Base-by-base conservation (phyloP, 2,888 invertebrate species). In the Acleris cristana region DNA sequence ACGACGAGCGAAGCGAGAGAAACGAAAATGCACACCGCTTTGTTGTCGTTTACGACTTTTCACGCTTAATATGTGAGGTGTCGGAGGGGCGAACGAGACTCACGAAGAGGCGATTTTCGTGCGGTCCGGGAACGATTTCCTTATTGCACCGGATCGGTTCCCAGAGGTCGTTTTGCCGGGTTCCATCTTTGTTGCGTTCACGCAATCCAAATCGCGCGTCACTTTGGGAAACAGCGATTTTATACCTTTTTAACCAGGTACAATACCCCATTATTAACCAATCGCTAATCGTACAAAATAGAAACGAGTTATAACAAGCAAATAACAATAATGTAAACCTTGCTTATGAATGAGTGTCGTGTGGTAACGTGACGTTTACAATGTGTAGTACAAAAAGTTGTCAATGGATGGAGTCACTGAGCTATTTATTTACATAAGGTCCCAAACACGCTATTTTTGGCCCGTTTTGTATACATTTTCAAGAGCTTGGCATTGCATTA, bases 81-180 rank as follows among this genome's bases (percentile, higher is more conserved):
- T 64, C 66, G 57, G 58, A 69, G 76, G 71, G 70, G 74, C 77
- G 72, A 69, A 70, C 72, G 61, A 66, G 61, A 45, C 83, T 88
- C 89, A 90, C 90, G 88, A 80, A 79, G 83, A 72, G 76, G 77
- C 79, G 85, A 88, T 89, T 87, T 89, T 89, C 88, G 87, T 88
- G 85, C 85, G 73, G 81, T 75, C 74, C 84, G 70, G 79, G 79
- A 82, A 85, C 86, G 79, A 86, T 90, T 90, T 90, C 90, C 91
- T 90, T 86, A 90, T 90, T 90, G 85, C 79, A 71, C 74, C 72
- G 84, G 85, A 85, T 87, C 75, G 75, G 79, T 90, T 90, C 89
- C 83, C 88, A 87, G 87, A 86, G 84, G 77, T 79, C 79, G 79
- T 79, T 78, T 77, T 72, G 72, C 40, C 69, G 72, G 71, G 71